Percentiles rank a stretch among this genome's conserved stretches.
phyloP scores from a whole-genome alignment of 2,797 vertebrate species.

The Crocidura indochinensis region DNA sequence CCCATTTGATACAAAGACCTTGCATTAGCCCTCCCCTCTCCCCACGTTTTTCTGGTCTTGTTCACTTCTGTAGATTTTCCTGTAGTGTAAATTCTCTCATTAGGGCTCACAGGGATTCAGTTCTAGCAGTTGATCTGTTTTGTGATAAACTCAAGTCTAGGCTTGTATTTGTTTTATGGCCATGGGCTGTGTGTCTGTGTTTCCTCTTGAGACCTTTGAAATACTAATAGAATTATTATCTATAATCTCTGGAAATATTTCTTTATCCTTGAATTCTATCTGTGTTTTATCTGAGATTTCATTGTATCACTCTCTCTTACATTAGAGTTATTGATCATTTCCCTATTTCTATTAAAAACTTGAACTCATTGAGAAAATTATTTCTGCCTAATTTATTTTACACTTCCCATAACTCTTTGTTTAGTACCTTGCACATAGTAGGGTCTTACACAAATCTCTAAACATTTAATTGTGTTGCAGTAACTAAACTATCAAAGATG shows the following conservation, averaged over 20 bases:
- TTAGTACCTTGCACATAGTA: neutral
- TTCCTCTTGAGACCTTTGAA: slow-evolving; percentile 10
- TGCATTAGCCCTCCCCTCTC: neutral
- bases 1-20: neutral
- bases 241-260: slow-evolving; percentile 35
- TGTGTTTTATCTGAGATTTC: slow-evolving; percentile 64
- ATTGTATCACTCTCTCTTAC: neutral
- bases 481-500: neutral
- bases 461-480: slow-evolving; percentile 3
- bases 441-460: neutral
- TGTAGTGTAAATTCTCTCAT: neutral
- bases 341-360: neutral
- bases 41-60: slow-evolving; percentile 12
- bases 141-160: neutral
- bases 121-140: neutral
- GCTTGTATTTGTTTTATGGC: neutral
- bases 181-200: neutral
- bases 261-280: slow-evolving; percentile 78
- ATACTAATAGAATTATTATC: slow-evolving; percentile 61
- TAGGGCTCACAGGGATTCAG: neutral
- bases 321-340: slow-evolving; percentile 8
- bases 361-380: neutral
- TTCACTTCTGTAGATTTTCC: neutral
- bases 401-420: neutral
- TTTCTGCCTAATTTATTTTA: neutral